phyloP scores from a whole-genome alignment of 2,797 vertebrate genomes.

The Atherinosoma microstoma region DNA sequence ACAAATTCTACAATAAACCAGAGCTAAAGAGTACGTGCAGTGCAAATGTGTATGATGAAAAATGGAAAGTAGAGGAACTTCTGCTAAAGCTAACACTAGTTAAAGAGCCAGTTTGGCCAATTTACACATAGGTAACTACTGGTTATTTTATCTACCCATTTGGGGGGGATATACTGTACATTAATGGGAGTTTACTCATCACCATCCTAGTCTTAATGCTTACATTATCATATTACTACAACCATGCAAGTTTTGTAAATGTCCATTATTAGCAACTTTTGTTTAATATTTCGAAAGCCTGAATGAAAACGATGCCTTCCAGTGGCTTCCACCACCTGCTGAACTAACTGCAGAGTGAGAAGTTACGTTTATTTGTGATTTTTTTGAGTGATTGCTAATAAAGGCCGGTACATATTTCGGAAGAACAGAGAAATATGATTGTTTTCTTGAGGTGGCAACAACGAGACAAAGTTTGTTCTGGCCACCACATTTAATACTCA shows the following conservation, averaged over 20 bases:
- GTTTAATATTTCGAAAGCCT: neutral
- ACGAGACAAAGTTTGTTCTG: neutral
- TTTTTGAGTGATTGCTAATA: neutral
- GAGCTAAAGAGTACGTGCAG: neutral
- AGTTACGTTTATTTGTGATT: constrained; percentile 4
- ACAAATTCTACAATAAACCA: constrained; percentile 2
- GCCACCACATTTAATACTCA: neutral
- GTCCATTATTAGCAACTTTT: neutral
- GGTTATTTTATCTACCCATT: neutral
- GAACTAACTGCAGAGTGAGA: constrained; percentile 21
- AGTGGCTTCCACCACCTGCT: neutral
- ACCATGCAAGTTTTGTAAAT: neutral
- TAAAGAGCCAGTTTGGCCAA: constrained; percentile 20
- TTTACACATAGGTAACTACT: constrained; percentile 6
- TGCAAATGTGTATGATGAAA: constrained; percentile 9
- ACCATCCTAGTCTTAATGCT: neutral
- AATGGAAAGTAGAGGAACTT: constrained; percentile 21
- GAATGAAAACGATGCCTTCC: neutral
- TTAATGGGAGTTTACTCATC: neutral
- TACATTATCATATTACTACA: neutral
- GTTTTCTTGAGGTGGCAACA: neutral
- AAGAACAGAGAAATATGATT: neutral
- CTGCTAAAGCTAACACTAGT: constrained; percentile 24
- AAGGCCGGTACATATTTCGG: neutral
- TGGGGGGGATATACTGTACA: constrained; percentile 1